phyloP scores from a whole-genome alignment of 1,140 invertebrate species.

The Antheraea pernyi region DNA sequence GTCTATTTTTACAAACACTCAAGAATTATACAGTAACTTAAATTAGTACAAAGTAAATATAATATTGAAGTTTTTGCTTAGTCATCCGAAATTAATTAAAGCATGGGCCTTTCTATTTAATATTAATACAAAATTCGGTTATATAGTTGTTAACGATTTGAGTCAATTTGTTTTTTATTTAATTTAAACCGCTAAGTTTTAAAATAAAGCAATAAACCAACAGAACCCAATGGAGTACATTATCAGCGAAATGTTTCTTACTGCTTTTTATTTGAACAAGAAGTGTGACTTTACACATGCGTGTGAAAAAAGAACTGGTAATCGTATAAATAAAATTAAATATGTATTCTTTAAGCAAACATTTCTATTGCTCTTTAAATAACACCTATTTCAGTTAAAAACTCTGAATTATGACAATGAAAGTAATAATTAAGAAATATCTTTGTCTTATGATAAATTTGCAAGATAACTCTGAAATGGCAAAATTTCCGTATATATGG shows the following conservation, averaged over 20 bases:
- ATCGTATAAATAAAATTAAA: not conserved
- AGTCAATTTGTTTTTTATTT: not conserved
- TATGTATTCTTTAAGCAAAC: not conserved
- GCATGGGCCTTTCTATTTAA: no score
- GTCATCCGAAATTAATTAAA: no score
- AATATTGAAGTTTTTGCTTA: no score
- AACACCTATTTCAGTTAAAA: not conserved
- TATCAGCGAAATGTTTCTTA: not conserved
- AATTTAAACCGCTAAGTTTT: not conserved
- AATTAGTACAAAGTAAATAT: no score
- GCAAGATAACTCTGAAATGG: no score
- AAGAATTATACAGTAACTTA: not conserved
- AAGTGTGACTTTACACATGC: not conserved
- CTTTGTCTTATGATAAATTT: no score
- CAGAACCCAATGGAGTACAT: not conserved
- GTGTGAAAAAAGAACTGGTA: not conserved
- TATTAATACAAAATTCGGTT: no score
- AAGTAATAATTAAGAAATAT: not conserved
- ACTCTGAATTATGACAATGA: not conserved
- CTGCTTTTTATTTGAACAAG: not conserved
- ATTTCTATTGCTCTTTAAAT: not conserved
- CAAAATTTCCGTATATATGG: no score
- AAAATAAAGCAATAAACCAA: not conserved
- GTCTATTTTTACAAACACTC: not conserved
- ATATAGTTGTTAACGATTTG: not conserved